Base-by-base conservation (phyloP, 2,888 invertebrate species). In the Cremastinae sp. region DNA sequence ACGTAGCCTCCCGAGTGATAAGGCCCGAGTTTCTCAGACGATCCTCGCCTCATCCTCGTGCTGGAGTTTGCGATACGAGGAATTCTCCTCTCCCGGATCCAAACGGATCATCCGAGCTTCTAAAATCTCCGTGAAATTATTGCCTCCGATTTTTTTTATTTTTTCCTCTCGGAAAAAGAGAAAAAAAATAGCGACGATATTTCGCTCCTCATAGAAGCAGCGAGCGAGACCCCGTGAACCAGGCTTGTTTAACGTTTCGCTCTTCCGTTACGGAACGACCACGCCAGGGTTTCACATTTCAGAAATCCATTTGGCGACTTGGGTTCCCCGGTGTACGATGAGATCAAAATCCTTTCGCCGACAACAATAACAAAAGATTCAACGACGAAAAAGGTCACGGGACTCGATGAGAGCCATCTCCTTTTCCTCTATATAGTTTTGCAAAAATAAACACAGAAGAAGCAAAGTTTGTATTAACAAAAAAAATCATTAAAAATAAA, bases 1-100 rank as follows among this genome's bases (percentile, higher is more conserved):
- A 75, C 71, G 77, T 78, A 75, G 62, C 72, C 28, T 79, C 75
- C n/a, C 69, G 61, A 18, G 54, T 75, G 81, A 81, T 80, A 81
- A 75, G 74, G 53, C 47, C 51, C 66, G 41, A 51, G 58, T 72
- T 54, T 53, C 54, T 43, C 18, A 12, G 16, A 54, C 41, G 34
- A 41, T 64, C 62, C 43, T 22, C 34, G 8, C 45, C 16, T 22
- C 47, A 43, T 49, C 54, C 7, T 64, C 61, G 58, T n/a, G n/a
- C n/a, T n/a, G 54, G 51, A 68, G 71, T 79, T 28, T 69, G 74
- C 73, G 74, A 76, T 70, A 75, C 62, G 72, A 73, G 71, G 59
- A 38, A 62, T 62, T 45, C 51, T 66, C 49, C 51, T 66, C 49
- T 20, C 72, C 61, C 65, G 38, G 73, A 51, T 43, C n/a, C 68